Evolutionary conservation across 2,113 vertebrate species (phyloP).

Genomic region (Danionella cerebrum): DNA sequence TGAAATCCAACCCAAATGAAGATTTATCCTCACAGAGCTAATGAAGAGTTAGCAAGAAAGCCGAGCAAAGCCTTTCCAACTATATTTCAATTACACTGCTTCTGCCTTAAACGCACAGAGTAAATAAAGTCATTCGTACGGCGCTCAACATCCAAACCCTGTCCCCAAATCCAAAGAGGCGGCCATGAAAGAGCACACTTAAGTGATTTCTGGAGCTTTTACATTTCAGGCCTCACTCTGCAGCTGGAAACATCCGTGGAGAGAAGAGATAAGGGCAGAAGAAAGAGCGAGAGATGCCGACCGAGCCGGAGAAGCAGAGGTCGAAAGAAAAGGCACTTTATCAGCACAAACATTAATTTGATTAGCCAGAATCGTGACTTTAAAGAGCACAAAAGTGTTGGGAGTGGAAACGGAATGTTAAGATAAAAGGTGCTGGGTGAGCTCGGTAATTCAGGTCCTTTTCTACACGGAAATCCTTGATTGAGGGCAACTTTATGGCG

Average conservation of each 20-base stretch:
- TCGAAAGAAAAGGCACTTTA: neutral
- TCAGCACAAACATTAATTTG: constrained; percentile 7
- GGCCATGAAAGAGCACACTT: constrained; percentile 44
- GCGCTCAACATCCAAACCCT: constrained; percentile 7
- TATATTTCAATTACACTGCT: constrained; percentile 7
- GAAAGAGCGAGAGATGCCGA: neutral
- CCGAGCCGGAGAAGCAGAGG: neutral
- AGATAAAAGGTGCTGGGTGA: neutral
- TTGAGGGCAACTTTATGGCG: too few relatives aligned
- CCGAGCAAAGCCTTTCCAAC: too few relatives aligned
- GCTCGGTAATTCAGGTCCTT: neutral
- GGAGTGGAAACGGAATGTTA: neutral
- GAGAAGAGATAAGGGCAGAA: neutral
- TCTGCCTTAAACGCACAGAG: neutral
- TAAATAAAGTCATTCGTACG: constrained; percentile 12
- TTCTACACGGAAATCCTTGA: too few relatives aligned
- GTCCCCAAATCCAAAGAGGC: constrained; percentile 28
- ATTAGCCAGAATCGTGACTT: constrained; percentile 1
- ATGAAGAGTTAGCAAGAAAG: constrained; percentile 17
- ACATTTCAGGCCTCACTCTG: constrained; percentile 33
- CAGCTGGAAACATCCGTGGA: constrained; percentile 1
- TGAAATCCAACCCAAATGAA: too few relatives aligned
- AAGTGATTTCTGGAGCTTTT: constrained; percentile 55
- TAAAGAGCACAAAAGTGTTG: neutral
- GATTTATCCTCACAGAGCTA: neutral